These are phyloP conservation scores for Neodiprion lecontei DNA, from an alignment of 1,140 invertebrate species.

Conservation along the genomic window DNA sequence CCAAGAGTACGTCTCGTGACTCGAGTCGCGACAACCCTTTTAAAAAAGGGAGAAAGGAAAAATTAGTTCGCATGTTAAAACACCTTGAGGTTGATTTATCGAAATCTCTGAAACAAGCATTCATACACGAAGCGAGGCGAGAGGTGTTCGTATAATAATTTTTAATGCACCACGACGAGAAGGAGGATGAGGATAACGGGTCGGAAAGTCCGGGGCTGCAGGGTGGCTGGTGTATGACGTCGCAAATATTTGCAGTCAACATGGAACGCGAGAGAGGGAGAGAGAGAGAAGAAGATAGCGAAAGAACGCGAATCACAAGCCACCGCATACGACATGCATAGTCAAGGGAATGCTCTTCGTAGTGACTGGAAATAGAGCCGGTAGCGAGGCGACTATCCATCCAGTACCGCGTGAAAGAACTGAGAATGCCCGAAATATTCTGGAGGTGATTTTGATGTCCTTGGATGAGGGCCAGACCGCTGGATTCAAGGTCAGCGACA, in stretches of 20 bases:
- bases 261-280: not conserved
- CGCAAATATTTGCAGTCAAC: conserved; percentile 7
- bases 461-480: no score
- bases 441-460: no score
- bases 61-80: no score
- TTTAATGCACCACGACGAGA: not conserved
- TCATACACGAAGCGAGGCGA: no score
- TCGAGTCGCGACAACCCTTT: no score
- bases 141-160: not conserved
- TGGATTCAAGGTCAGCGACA: no score
- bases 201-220: not conserved
- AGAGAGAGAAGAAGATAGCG: no score
- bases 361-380: not conserved
- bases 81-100: no score
- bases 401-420: not conserved
- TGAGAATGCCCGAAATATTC: not conserved
- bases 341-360: conserved; percentile 2
- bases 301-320: no score
- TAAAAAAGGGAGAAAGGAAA: no score
- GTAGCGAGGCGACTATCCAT: not conserved
- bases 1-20: no score
- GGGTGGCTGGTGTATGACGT: not conserved
- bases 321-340: not conserved
- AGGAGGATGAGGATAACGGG: not conserved
- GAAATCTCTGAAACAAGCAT: no score